Base-by-base conservation (phyloP, 2,797 vertebrate genomes). In the Psittacula derbiana region DNA sequence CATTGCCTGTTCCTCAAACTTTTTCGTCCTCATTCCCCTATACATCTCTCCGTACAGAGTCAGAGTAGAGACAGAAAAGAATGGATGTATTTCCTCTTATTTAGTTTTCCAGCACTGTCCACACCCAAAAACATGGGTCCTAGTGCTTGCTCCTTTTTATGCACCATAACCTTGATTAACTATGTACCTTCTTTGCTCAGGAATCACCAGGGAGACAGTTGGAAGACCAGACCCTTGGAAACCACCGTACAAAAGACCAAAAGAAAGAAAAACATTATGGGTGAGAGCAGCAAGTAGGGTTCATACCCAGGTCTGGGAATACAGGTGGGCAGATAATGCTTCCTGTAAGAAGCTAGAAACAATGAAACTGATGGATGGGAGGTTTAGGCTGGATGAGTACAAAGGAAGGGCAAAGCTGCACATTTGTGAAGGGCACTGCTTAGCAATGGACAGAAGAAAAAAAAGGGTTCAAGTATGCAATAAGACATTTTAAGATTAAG, bases 401-500 rank as follows among this genome's bases (percentile, higher is more conserved):
- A 93, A 88, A 76, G 53, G 53, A 93, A 61, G 33, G 62, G 31
- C 27, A 70, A 82, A 94, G 20, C 20, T 19, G 49, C 16, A 16
- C 33, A 46, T 60, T 90, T 88, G 73, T 8, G 3, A 41, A 82
- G 33, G 36, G 52, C 44, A 71, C 15, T 33, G 46, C 33, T 43
- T 15, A 30, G 49, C 78, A 67, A 66, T 0, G 1, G 41, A 58
- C 38, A 78, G n/a, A 73, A 72, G 4, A 24, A 41, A 92, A 91
- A 58, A 91, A 88, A 94, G n/a, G 4, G 52, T 74, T 82, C 57
- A 79, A 64, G 21, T 11, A 65, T 90, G 21, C 36, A 71, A 69
- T 8, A 72, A 74, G 30, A 93, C 71, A 64, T 91, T 82, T 90
- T 74, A 91, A 41, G 72, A 93, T 94, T 95, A 90, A 93, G 53